phyloP scores from a whole-genome alignment of 2,797 vertebrate genomes.

The Pangasius djambal region DNA sequence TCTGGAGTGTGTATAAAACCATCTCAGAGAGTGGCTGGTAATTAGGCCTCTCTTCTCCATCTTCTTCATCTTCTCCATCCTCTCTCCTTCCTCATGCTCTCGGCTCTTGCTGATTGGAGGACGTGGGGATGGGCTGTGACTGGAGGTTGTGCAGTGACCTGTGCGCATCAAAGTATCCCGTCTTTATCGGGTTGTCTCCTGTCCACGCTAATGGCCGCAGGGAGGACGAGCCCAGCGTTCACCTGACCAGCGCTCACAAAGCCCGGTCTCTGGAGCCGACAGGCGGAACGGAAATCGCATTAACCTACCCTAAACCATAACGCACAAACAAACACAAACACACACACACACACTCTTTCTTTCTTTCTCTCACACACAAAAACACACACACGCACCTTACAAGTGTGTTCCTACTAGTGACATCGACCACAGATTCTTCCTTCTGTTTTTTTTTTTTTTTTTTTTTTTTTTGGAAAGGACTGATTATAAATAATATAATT shows the following conservation, averaged over 20 bases:
- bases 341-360: slow-evolving; percentile 48
- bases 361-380: background rate
- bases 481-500: too few relatives aligned
- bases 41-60: slow-evolving; percentile 64
- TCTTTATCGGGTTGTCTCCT: slow-evolving; percentile 80
- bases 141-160: slow-evolving; percentile 83
- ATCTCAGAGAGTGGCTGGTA: slow-evolving; percentile 64
- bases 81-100: background rate
- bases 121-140: slow-evolving; percentile 74
- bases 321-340: slow-evolving; percentile 60
- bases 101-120: slow-evolving; percentile 54
- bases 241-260: slow-evolving; percentile 80
- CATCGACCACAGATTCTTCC: background rate
- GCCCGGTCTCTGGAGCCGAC: slow-evolving; percentile 76
- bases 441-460: background rate
- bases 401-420: background rate
- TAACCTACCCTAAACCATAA: slow-evolving; percentile 75
- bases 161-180: slow-evolving; percentile 76
- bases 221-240: slow-evolving; percentile 69
- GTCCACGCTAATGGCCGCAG: slow-evolving; percentile 81
- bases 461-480: background rate
- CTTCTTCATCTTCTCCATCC: slow-evolving; percentile 4
- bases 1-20: slow-evolving; percentile 57
- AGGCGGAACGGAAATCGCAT: slow-evolving; percentile 82
- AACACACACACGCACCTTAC: background rate